Percentiles rank a stretch among this genome's conserved stretches.
Evolutionary conservation across 1,140 invertebrate genomes (phyloP).

Genomic region (Lanistes nyassanus): DNA sequence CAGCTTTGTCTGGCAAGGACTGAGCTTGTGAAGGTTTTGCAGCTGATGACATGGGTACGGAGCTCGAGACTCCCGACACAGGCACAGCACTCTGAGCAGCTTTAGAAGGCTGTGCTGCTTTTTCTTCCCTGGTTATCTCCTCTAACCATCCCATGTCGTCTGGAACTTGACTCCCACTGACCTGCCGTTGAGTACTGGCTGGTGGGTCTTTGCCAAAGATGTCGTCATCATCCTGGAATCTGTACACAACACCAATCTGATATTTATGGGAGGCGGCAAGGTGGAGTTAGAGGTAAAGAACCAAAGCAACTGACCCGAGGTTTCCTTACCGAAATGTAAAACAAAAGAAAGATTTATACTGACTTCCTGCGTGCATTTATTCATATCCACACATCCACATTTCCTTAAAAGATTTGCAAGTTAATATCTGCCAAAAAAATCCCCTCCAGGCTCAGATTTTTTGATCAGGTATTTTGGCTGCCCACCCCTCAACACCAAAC

Average conservation of each 20-base stretch:
- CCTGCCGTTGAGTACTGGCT: slow-evolving; percentile 28
- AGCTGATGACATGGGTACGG: neutral
- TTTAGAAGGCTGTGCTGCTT: neutral
- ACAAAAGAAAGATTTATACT: no score
- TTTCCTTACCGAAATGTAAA: no score
- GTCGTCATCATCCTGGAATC: slow-evolving; percentile 55
- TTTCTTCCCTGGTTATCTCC: slow-evolving; percentile 21
- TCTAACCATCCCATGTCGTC: slow-evolving; percentile 53
- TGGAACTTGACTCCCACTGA: slow-evolving; percentile 32
- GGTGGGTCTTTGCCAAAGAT: slow-evolving; percentile 51
- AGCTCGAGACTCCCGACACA: neutral
- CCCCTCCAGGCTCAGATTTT: no score
- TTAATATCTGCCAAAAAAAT: no score
- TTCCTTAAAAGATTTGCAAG: no score
- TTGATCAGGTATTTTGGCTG: no score
- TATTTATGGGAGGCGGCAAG: no score
- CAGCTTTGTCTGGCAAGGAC: neutral
- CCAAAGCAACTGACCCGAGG: no score
- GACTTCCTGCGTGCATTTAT: no score
- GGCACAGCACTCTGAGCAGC: neutral
- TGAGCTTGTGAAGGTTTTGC: slow-evolving; percentile 9
- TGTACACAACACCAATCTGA: slow-evolving; percentile 23
- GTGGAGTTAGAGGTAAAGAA: no score
- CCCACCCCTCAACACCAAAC: no score
- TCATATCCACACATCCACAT: no score